These are phyloP conservation scores for Calliphora vicina DNA, from an alignment of 1,140 invertebrate species.

Conservation along the genomic window DNA sequence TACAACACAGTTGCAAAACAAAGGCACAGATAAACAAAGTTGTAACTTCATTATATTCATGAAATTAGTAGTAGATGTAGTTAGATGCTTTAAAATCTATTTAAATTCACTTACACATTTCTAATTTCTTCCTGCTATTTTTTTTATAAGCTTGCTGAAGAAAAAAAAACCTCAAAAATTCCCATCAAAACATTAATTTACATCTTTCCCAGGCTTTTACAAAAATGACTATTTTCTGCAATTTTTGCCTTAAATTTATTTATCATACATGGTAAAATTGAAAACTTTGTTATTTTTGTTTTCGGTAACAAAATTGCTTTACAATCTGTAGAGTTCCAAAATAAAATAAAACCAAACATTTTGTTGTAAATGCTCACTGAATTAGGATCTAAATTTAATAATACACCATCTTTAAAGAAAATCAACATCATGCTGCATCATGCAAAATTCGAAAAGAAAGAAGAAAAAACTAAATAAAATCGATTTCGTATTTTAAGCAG, in stretches of 20 bases:
- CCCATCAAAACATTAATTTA: conserved; percentile 16
- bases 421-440: not conserved
- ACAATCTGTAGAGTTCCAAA: not conserved
- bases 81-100: no score
- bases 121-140: no score
- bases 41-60: no score
- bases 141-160: no score
- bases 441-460: no score
- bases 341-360: not conserved
- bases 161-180: not conserved
- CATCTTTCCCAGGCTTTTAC: conserved; percentile 4
- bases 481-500: not conserved
- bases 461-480: not conserved
- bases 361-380: conserved; percentile 7
- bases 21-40: no score
- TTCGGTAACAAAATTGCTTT: not conserved
- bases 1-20: no score
- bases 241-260: not conserved
- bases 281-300: not conserved
- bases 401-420: not conserved
- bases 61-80: no score
- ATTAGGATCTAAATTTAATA: conserved; percentile 14
- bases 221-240: not conserved
- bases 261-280: conserved; percentile 11
- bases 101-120: no score